phyloP scores from a whole-genome alignment of 2,888 invertebrate genomes.

The Hirtodrosophila confusa region DNA sequence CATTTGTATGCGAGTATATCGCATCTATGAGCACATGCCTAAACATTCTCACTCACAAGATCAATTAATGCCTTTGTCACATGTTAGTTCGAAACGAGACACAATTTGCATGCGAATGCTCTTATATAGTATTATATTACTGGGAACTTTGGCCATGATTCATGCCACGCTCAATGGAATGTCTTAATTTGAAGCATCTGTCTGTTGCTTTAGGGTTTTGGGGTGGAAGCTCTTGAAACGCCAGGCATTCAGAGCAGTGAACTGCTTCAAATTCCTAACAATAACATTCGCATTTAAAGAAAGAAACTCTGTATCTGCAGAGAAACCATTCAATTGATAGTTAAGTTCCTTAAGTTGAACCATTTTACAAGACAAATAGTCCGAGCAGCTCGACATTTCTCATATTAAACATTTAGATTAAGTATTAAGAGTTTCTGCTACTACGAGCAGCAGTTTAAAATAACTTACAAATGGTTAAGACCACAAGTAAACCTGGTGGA shows the following conservation, averaged over 20 bases:
- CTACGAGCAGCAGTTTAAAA: too few species aligned
- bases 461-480: too few species aligned
- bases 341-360: too few species aligned
- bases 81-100: slow-evolving; percentile 39
- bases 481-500: too few species aligned
- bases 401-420: too few species aligned
- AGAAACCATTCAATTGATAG: too few species aligned
- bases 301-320: too few species aligned
- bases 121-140: slow-evolving; percentile 15
- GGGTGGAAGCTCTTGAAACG: slow-evolving; percentile 9
- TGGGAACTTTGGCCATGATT: slow-evolving; percentile 50
- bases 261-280: slow-evolving; percentile 11
- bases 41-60: slow-evolving; percentile 42
- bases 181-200: slow-evolving; percentile 74
- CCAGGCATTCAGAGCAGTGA: slow-evolving; percentile 29
- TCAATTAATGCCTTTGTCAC: slow-evolving; percentile 68
- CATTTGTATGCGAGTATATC: slow-evolving; percentile 31
- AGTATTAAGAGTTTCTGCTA: too few species aligned
- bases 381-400: too few species aligned
- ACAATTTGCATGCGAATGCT: slow-evolving; percentile 54
- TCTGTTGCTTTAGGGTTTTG: slow-evolving; percentile 7
- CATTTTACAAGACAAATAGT: too few species aligned
- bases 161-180: slow-evolving; percentile 52
- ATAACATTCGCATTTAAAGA: background rate
- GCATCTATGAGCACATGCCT: slow-evolving; percentile 37